Conservation (phyloP, 2,113 vertebrate genomes). For the Heterotilapia buettikoferi region DNA sequence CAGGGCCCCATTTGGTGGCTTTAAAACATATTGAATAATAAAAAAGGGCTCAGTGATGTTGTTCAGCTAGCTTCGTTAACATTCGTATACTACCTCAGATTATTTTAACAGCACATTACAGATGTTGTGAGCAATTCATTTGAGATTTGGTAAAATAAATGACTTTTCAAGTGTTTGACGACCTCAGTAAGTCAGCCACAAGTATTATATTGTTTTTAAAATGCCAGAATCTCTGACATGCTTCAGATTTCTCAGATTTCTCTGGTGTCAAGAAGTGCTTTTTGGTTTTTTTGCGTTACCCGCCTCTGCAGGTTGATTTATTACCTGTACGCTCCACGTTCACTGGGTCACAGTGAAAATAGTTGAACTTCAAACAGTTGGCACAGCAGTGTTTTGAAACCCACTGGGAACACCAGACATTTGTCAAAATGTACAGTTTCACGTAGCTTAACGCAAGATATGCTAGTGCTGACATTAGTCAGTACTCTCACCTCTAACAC, state of each 20-base stretch:
- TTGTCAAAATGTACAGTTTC: not conserved
- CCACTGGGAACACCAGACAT: not conserved
- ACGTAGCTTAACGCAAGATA: not conserved
- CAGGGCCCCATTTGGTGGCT: not conserved
- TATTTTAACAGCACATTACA: not conserved
- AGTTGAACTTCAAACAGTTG: not conserved
- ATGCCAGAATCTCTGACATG: not conserved
- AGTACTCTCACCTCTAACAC: not conserved
- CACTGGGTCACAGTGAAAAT: not conserved
- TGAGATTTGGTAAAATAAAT: not conserved
- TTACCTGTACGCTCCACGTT: not conserved
- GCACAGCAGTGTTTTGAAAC: not conserved
- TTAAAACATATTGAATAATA: not conserved
- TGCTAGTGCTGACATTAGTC: not conserved
- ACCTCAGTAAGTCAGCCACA: not conserved
- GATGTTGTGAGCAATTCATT: not conserved
- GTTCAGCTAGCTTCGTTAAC: not conserved
- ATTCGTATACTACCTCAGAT: not conserved
- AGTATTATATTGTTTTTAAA: not conserved
- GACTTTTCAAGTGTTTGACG: not conserved
- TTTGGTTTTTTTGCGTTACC: not conserved
- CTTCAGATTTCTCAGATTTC: not conserved
- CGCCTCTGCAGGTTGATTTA: not conserved
- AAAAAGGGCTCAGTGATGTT: not conserved
- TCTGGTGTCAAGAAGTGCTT: not conserved